Base-by-base conservation (phyloP, 1,140 invertebrate genomes). In the Drosophila parvula region DNA sequence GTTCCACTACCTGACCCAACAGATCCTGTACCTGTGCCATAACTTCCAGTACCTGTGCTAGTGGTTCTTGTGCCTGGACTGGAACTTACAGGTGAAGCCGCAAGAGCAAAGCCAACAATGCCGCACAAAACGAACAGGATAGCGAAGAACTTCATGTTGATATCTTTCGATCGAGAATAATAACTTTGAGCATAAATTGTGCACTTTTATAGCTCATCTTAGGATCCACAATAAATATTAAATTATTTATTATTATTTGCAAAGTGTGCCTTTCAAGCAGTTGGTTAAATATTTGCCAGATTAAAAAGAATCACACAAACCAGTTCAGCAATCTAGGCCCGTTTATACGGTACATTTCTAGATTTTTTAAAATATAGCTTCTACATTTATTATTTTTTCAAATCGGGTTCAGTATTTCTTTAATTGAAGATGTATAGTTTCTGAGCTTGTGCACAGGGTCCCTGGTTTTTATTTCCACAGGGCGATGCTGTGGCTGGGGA, bases 251-350 rank as follows among this genome's bases (percentile, higher is more conserved):
- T 51, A 36, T 18, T 18, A 34, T 51, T 51, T 51, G 50, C n/a
- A n/a, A n/a, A n/a, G n/a, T 9, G 12, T 14, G 50, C 11, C 36
- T 36, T 14, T 11, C 11, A 12, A 34, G 8, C 30, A 53, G 30
- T 14, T 53, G 50, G 11, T 16, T 11, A 53, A 53, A 53, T 53
- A 53, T 53, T 50, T 34, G 9, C 5, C 12, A 3, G 10, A 51
- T 18, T 30, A 2, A 12, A 3, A 51, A 18, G 18, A 34, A 18
- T 18, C 1, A 14, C 12, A 51, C 11, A 51, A 51, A 2, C 3
- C 48, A 18, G 28, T 28, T 1, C 5, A 16, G 47, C 4, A 48
- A 16, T 50, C 28, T 16, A 32, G n/a, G n/a, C n/a, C n/a, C n/a
- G n/a, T n/a, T n/a, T n/a, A n/a, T n/a, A n/a, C n/a, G n/a, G n/a